Base-by-base conservation (phyloP, 2,113 vertebrate species). In the Ceratotherium simum region DNA sequence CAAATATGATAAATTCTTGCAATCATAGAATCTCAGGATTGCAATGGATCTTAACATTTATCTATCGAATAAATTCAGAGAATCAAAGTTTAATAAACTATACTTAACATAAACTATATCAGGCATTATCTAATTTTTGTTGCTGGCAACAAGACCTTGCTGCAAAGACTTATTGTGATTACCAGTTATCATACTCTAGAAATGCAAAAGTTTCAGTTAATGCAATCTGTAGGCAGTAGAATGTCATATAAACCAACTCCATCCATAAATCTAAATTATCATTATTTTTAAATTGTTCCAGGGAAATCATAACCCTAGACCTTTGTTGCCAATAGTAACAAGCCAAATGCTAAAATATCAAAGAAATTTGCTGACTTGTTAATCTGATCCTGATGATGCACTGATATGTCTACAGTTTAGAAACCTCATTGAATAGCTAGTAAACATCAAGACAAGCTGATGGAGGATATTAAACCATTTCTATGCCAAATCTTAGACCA, bases 41-140 rank as follows among this genome's bases (percentile, higher is more conserved):
- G 27, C 62, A 60, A 39, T 87, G 73, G 11, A 82, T 76, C 58
- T 94, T 82, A 82, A 89, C 69, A 42, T 95, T 87, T 2, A 94
- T 31, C 62, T 92, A 60, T 64, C 36, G 9, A 25, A 65, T 76
- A 12, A 80, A 64, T 27, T 51, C 58, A 60, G 25, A 80, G 9
- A 88, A 75, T 88, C 12, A 56, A 95, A 92, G 51, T 70, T 51
- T 81, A 88, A 69, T 76, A 62, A 86, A 69, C 21, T 33, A 29
- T 42, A 42, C 48, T 76, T 91, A 89, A 65, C 5, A 94, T 70
- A 39, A 84, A 48, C 9, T 84, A 36, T 69, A 56, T 75, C 69
- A 92, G n/a, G 1, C 3, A 62, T n/a, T 70, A 87, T 31, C 95
- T 96, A 70, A 78, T 46, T 95, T 93, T 93, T 95, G 27, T 79